Evolutionary conservation across 2,797 vertebrate species (phyloP), one percentile per base, ranked within the genome.

Genomic region (Sardinella longiceps): DNA sequence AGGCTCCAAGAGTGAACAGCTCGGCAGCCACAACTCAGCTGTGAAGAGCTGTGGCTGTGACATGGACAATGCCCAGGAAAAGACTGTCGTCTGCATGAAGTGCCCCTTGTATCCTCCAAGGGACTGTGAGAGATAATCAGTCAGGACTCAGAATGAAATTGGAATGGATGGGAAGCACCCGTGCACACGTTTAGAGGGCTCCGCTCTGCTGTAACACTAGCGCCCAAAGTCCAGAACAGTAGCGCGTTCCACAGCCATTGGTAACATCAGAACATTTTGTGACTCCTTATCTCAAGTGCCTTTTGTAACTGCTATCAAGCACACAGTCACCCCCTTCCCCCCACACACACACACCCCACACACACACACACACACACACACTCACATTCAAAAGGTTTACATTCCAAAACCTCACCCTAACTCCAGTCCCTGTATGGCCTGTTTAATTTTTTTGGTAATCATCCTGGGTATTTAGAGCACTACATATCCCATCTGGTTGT

Each of bases 41-140:
- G 70, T 43, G 70, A 37, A 39, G 33, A 10, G 70, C 39, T 43
- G 70, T 77, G 37, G 70, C 33, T 77, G 2, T 77, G 39, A 23
- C 70, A 43, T 77, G 70, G 70, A 77, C 70, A 7, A 77, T 77
- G 70, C 37, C 70, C 70, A 77, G 18, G 20, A 77, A 43, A 77
- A 77, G 70, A 77, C 70, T 39, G 3, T 77, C 20, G 70, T 77
- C 70, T 39, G 4, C 33, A 5, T 77, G 12, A 77, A 3, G 0
- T 43, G 33, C 70, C 2, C 37, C 70, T 39, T 18, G 15, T 39
- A 33, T 43, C 70, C 33, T 23, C 70, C 39, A 37, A 77, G 70
- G 70, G 70, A 23, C 9, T 39, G 70, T 77, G 70, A 43, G 6
- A 23, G 70, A 39, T 77, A 77, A 43, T 77, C 70, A 39, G 63